A percentile compares a stretch with the other conserved stretches of the same genome.
These are phyloP conservation scores for Drosophila takahashii DNA, from an alignment of 1,140 invertebrate genomes.

Conservation along the genomic window DNA sequence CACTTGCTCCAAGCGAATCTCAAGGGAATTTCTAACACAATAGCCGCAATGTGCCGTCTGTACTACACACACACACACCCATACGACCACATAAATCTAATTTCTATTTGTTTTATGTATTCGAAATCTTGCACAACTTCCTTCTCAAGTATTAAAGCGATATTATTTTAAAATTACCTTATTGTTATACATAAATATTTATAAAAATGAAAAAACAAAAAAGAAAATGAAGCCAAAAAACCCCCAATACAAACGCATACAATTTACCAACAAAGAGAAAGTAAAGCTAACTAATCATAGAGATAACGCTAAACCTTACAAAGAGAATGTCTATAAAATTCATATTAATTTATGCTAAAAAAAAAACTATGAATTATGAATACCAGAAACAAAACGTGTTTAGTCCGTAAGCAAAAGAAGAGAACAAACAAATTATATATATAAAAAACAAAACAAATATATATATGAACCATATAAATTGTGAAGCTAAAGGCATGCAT, in stretches of 20 bases:
- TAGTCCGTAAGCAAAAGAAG: constrained; percentile 62
- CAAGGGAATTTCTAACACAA: constrained; percentile 70
- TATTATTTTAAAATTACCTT: constrained; percentile 79
- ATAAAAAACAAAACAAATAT: constrained; percentile 51
- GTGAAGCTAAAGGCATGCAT: constrained; percentile 51
- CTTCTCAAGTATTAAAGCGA: constrained; percentile 84
- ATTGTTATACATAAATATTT: constrained; percentile 76
- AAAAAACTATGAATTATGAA: constrained; percentile 46
- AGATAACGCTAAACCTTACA: constrained; percentile 46
- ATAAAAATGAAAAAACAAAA: constrained; percentile 49
- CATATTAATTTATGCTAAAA: constrained; percentile 72
- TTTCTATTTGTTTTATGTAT: constrained; percentile 57
- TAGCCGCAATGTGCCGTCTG: constrained; percentile 60
- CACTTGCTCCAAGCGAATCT: constrained; percentile 76
- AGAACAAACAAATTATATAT: constrained; percentile 56
- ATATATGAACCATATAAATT: constrained; percentile 52
- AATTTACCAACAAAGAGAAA: constrained; percentile 61
- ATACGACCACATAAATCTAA: constrained; percentile 37
- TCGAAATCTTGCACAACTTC: constrained; percentile 77
- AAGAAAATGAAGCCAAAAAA: constrained; percentile 70
- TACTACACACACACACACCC: constrained; percentile 33
- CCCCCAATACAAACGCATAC: constrained; percentile 48
- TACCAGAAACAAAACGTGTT: constrained; percentile 63
- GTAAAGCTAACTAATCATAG: constrained; percentile 71
- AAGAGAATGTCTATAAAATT: constrained; percentile 58